Base-by-base conservation (phyloP, 2,113 vertebrate species). In the Rhinichthys klamathensis region DNA sequence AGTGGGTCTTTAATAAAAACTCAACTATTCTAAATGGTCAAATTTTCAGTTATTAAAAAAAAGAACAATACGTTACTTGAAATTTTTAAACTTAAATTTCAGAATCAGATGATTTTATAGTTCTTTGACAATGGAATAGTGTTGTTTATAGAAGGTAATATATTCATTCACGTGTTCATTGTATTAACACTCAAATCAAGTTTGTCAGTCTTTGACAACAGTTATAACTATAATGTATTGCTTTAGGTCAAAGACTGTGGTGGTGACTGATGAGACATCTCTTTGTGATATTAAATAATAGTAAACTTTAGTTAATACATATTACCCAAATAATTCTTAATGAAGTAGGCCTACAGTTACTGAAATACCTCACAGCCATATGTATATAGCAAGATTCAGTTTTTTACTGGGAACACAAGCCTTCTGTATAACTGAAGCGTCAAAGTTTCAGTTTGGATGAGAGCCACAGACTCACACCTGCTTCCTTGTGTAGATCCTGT, bases 401-500 rank as follows among this genome's bases (percentile, higher is more conserved):
- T 70, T 70, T 70, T 23, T 18, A 76, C 16, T 12, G 13, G 27
- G 6, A 46, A 67, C 25, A 32, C 0, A 32, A 32, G 10, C 3
- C 16, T 51, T 67, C 16, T 7, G 9, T 51, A 18, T 67, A 46
- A 67, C 75, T 44, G 23, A 80, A 27, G 38, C 38, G 30, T 61
- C 1, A 80, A 84, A 84, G 21, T 30, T 41, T 61, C 38, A 16
- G 30, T 70, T 79, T 44, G 78, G 23, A 51, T 88, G 60, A 54
- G 38, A 70, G 13, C 35, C 51, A 88, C 32, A 85, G 38, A 83
- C 74, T 58, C 51, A 82, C 61, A 81, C 21, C 54, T 63, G 73
- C 41, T 82, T 84, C 65, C 67, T 60, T 8, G 16, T 69, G 58
- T 65, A 67, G 21, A 72, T 83, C n/a, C 65, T 67, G 32, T 67